Evolutionary conservation across 92 coral and sea anemone genomes (phyloP).

Genomic region (Ricordea florida): DNA sequence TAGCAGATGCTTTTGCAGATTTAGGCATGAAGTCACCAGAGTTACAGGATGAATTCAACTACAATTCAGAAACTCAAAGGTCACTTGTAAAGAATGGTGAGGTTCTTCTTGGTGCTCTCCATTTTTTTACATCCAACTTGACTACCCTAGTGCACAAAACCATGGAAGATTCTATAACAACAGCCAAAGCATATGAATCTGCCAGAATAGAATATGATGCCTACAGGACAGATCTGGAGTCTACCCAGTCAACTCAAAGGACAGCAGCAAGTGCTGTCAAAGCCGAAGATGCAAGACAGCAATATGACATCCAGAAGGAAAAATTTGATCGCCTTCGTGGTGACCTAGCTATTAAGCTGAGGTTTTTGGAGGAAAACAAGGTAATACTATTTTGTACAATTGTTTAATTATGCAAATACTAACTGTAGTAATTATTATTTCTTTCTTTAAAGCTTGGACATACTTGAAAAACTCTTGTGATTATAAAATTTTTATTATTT

Average conservation of each 20-base stretch:
- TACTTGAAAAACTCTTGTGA: no score
- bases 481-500: no score
- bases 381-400: constrained; percentile 24
- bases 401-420: no score
- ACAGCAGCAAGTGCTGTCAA: constrained; percentile 78
- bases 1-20: constrained; percentile 88
- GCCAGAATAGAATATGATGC: constrained; percentile 99
- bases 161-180: constrained; percentile 94
- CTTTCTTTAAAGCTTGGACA: no score
- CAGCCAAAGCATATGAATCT: constrained; percentile 92
- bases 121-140: constrained; percentile 88
- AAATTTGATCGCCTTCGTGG: constrained; percentile 90
- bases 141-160: constrained; percentile 94
- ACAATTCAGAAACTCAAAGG: constrained; percentile 91
- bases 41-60: constrained; percentile 91
- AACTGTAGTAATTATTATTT: no score
- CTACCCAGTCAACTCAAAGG: constrained; percentile 64
- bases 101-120: constrained; percentile 89
- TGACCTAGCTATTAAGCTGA: constrained; percentile 88
- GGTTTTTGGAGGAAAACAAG: constrained; percentile 97
- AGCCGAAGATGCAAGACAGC: constrained; percentile 83
- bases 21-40: constrained; percentile 98
- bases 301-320: constrained; percentile 86
- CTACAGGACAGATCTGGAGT: constrained; percentile 93
- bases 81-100: constrained; percentile 94